Evolutionary conservation across 2,113 vertebrate species (phyloP).

Genomic region (Columbina picui): DNA sequence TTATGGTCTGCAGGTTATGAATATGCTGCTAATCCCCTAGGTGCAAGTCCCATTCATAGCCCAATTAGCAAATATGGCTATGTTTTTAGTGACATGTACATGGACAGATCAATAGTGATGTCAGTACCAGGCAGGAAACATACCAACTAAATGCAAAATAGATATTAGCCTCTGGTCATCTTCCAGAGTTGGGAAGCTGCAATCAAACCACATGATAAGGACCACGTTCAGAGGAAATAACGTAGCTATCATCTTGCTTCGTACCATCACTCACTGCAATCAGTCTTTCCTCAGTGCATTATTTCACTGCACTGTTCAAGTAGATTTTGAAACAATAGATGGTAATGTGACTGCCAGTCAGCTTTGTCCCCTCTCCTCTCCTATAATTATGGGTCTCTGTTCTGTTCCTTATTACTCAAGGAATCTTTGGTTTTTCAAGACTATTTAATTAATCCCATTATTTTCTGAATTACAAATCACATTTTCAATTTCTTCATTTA

Average conservation of each 20-base stretch:
- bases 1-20: not conserved
- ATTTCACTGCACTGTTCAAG: not conserved
- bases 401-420: not conserved
- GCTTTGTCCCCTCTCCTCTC: not conserved
- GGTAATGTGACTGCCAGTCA: not conserved
- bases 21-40: not conserved
- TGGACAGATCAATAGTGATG: not conserved
- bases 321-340: not conserved
- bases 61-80: not conserved
- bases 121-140: not conserved
- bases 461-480: not conserved
- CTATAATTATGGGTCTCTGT: not conserved
- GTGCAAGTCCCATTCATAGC: not conserved
- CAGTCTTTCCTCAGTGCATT: not conserved
- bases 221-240: not conserved
- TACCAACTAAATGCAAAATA: not conserved
- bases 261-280: not conserved
- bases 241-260: not conserved
- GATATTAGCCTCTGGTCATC: not conserved
- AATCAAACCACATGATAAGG: not conserved
- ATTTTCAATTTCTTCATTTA: not conserved
- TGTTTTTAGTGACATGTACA: not conserved
- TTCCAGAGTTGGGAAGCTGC: not conserved
- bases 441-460: slow-evolving; percentile 13
- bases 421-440: not conserved